phyloP scores from a whole-genome alignment of 2,797 vertebrate species.

The Hybognathus amarus region DNA sequence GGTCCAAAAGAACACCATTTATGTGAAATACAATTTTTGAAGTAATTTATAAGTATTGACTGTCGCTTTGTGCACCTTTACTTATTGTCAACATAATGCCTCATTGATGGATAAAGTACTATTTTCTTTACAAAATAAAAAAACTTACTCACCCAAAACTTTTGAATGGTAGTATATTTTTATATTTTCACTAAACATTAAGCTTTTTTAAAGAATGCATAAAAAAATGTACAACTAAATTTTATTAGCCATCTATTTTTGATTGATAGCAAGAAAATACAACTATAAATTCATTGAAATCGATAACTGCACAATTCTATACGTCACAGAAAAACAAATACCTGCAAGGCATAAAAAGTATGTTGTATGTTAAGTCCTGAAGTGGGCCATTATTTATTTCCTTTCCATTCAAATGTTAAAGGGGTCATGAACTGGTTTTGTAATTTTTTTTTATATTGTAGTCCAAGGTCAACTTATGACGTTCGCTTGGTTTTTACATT shows the following conservation, averaged over 20 bases:
- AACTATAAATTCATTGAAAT: not conserved
- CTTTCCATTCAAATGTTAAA: conserved; percentile 12
- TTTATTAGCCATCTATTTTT: not conserved
- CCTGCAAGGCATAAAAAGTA: not conserved
- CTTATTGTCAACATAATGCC: not conserved
- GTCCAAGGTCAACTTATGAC: too few relatives aligned
- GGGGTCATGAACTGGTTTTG: too few relatives aligned
- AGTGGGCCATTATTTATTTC: not conserved
- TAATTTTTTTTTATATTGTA: too few relatives aligned
- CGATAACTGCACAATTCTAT: not conserved
- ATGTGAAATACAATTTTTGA: not conserved
- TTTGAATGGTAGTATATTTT: not conserved
- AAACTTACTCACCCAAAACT: too few relatives aligned
- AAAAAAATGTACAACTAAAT: too few relatives aligned
- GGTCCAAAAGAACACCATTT: not conserved
- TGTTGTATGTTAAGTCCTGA: too few relatives aligned
- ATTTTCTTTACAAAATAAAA: not conserved
- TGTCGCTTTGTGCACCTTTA: not conserved
- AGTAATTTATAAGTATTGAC: not conserved
- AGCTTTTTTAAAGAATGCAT: too few relatives aligned
- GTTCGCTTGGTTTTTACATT: too few relatives aligned
- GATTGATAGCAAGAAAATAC: not conserved
- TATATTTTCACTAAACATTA: not conserved
- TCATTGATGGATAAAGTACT: not conserved
- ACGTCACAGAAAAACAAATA: not conserved